These are phyloP conservation scores for Argyrosomus regius DNA, from an alignment of 2,797 vertebrate genomes.

Conservation along the genomic window DNA sequence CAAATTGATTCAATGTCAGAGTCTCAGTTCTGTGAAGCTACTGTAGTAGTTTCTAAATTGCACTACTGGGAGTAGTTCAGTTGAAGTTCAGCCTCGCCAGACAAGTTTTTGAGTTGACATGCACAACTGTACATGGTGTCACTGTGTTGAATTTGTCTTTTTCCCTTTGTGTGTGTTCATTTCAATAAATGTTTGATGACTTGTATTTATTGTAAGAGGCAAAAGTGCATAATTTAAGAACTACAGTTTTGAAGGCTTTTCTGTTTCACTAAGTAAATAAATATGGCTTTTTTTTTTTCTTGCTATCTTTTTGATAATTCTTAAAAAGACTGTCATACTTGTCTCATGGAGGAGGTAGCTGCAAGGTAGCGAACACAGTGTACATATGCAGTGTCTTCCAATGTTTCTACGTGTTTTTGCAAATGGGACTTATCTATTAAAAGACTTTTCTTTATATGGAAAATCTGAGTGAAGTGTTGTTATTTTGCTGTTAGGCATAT, in stretches of 20 bases:
- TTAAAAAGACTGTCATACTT: conserved; percentile 60
- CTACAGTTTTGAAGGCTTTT: conserved; percentile 79
- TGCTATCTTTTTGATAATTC: conserved; percentile 74
- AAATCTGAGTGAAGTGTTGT: conserved; percentile 33
- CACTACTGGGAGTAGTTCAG: conserved; percentile 81
- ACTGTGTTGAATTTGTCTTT: conserved; percentile 74
- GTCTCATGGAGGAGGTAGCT: conserved; percentile 80
- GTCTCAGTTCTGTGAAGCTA: conserved; percentile 73
- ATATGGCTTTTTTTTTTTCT: conserved; percentile 59
- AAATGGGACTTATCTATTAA: conserved; percentile 82
- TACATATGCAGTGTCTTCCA: conserved; percentile 82
- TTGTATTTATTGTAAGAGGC: conserved; percentile 86
- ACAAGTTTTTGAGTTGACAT: conserved; percentile 75
- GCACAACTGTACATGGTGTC: conserved; percentile 80
- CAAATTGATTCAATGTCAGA: conserved; percentile 67
- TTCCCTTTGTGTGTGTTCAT: conserved; percentile 76
- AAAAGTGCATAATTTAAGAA: conserved; percentile 83
- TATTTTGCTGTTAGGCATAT: conserved; percentile 16
- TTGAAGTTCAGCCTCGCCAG: conserved; percentile 71
- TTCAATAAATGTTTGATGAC: conserved; percentile 79
- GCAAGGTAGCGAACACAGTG: conserved; percentile 81
- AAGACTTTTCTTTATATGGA: conserved; percentile 78
- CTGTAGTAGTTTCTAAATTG: conserved; percentile 77
- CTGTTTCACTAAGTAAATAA: conserved; percentile 77
- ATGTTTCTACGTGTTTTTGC: conserved; percentile 85